phyloP scores from a whole-genome alignment of 1,140 invertebrate genomes.

The Rhagoletis pomonella region DNA sequence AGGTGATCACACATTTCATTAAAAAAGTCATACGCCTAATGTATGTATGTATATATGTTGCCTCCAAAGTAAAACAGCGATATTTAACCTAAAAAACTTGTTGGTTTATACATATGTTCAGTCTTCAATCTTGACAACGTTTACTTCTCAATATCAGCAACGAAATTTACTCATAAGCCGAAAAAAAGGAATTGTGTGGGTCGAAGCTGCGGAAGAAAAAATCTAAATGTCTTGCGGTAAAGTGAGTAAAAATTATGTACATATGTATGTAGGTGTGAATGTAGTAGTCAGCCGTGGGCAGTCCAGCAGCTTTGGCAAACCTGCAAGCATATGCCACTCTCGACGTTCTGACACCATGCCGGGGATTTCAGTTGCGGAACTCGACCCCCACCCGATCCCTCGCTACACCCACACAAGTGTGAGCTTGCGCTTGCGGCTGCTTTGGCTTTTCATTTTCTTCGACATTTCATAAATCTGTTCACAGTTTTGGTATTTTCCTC shows the following conservation, averaged over 20 bases:
- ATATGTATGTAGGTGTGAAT: constrained; percentile 3
- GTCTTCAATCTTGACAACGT: too few species aligned
- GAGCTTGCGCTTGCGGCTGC: constrained; percentile 20
- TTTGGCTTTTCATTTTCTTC: constrained; percentile 38
- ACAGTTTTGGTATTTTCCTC: background rate
- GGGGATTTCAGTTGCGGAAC: background rate
- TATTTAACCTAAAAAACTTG: too few species aligned
- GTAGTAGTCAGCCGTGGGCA: background rate
- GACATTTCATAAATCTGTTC: constrained; percentile 52
- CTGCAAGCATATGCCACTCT: constrained; percentile 45
- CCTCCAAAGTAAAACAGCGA: too few species aligned
- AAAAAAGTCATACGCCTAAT: too few species aligned
- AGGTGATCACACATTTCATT: too few species aligned
- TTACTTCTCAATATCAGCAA: too few species aligned
- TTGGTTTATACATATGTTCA: too few species aligned
- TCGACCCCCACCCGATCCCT: background rate
- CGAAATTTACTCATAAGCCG: background rate
- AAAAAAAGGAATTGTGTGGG: background rate
- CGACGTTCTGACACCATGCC: constrained; percentile 11
- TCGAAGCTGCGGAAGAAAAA: background rate
- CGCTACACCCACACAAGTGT: too few species aligned
- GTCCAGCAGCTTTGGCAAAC: constrained; percentile 2
- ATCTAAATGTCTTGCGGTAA: constrained; percentile 10
- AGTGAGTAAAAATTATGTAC: constrained; percentile 18
- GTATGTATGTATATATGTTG: too few species aligned